Conservation (phyloP, 1,140 invertebrate genomes). For the Zaprionus capensis region DNA sequence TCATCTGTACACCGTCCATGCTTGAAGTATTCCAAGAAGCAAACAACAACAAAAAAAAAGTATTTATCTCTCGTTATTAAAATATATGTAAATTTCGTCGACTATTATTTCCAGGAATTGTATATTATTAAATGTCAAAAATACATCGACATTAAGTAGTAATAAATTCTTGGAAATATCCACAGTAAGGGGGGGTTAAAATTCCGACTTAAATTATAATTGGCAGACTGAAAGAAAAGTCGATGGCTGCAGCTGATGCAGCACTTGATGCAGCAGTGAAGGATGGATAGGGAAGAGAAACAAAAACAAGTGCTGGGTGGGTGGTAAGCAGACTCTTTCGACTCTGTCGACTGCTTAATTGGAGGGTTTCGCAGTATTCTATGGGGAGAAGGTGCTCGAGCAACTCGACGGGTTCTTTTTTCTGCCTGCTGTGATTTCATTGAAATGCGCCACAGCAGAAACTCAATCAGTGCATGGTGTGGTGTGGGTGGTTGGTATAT, state of each 20-base stretch:
- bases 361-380: neutral
- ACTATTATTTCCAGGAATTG: too few relatives aligned
- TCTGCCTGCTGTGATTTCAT: slow-evolving; percentile 19
- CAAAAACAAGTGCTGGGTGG: neutral
- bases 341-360: neutral
- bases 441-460: slow-evolving; percentile 14
- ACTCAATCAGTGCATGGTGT: slow-evolving; percentile 13
- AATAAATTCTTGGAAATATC: too few relatives aligned
- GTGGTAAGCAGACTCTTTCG: neutral
- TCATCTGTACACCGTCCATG: too few relatives aligned
- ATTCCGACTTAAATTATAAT: neutral
- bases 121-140: too few relatives aligned
- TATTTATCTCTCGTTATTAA: too few relatives aligned
- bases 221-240: neutral
- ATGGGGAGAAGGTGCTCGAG: slow-evolving; percentile 1
- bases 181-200: neutral
- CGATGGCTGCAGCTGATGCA: neutral
- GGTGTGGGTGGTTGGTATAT: neutral
- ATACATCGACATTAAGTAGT: too few relatives aligned
- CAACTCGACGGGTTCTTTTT: neutral
- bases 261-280: neutral
- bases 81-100: too few relatives aligned
- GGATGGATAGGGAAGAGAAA: neutral
- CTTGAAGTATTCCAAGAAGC: too few relatives aligned
- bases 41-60: too few relatives aligned